phyloP scores from a whole-genome alignment of 2,113 vertebrate genomes.

The Burhinus bistriatus region DNA sequence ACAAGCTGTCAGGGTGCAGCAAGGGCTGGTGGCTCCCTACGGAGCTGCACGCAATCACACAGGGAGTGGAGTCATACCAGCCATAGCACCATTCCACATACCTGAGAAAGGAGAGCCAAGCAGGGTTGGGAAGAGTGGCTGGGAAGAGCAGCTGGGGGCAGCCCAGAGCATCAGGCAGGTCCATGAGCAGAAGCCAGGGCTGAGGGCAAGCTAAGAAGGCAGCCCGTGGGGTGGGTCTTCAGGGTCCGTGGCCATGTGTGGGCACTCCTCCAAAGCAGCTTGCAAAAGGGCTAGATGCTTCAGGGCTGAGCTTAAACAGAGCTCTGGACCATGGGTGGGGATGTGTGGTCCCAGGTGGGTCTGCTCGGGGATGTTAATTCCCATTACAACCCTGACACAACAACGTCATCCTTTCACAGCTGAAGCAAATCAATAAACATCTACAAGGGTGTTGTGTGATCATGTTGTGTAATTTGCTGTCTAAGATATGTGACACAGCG shows the following conservation, averaged over 20 bases:
- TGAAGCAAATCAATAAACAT: background rate
- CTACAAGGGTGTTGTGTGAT: background rate
- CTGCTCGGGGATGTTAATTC: background rate
- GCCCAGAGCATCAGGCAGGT: background rate
- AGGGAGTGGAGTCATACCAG: background rate
- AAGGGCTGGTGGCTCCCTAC: background rate
- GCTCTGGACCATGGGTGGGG: background rate
- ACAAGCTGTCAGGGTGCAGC: background rate
- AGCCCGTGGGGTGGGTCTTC: background rate
- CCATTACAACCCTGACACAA: background rate
- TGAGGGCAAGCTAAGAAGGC: background rate
- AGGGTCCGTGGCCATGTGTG: fast-evolving
- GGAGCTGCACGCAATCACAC: background rate
- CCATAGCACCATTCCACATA: background rate
- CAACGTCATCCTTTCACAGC: background rate
- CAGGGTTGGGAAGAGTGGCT: too few relatives aligned
- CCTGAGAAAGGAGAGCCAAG: background rate
- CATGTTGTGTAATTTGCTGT: background rate
- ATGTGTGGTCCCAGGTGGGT: background rate
- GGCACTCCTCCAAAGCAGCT: background rate
- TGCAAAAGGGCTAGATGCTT: background rate
- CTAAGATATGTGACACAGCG: too few relatives aligned
- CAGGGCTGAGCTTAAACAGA: background rate
- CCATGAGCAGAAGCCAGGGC: too few relatives aligned
- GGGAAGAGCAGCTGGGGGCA: background rate